A percentile compares a stretch with the other conserved stretches of the same genome.
Conservation (phyloP, 2,113 vertebrate species). For the Petaurus breviceps region DNA sequence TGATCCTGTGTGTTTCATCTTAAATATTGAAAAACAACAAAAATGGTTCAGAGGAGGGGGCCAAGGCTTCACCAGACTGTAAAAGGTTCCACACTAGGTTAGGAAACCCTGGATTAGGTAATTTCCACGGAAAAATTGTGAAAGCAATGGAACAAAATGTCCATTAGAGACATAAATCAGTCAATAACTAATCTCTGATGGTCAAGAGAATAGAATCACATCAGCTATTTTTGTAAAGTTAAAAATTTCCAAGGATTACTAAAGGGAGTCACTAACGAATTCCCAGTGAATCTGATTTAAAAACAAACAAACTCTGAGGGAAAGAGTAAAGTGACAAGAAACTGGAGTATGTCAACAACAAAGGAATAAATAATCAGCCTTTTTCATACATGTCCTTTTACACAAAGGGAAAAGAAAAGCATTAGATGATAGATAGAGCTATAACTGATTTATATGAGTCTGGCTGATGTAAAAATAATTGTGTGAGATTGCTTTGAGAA, state of each 20-base stretch:
- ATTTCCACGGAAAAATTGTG: neutral
- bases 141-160: neutral
- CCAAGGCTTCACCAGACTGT: neutral
- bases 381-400: slow-evolving; percentile 12
- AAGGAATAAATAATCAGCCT: slow-evolving; percentile 14
- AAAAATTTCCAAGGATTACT: neutral
- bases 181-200: neutral
- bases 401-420: neutral
- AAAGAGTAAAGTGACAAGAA: slow-evolving; percentile 24
- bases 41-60: neutral
- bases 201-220: neutral
- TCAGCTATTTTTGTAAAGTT: neutral
- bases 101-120: neutral
- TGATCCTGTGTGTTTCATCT: neutral
- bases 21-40: neutral
- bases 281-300: slow-evolving; percentile 27
- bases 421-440: slow-evolving; percentile 17
- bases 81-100: neutral
- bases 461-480: slow-evolving; percentile 55
- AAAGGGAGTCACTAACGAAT: neutral
- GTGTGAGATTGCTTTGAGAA: slow-evolving; percentile 50
- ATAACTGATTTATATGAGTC: slow-evolving; percentile 65
- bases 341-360: neutral
- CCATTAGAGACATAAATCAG: neutral
- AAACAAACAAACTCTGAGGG: slow-evolving; percentile 4